Evolutionary conservation across 2,113 vertebrate genomes (phyloP).

Genomic region (Lonchura striata): DNA sequence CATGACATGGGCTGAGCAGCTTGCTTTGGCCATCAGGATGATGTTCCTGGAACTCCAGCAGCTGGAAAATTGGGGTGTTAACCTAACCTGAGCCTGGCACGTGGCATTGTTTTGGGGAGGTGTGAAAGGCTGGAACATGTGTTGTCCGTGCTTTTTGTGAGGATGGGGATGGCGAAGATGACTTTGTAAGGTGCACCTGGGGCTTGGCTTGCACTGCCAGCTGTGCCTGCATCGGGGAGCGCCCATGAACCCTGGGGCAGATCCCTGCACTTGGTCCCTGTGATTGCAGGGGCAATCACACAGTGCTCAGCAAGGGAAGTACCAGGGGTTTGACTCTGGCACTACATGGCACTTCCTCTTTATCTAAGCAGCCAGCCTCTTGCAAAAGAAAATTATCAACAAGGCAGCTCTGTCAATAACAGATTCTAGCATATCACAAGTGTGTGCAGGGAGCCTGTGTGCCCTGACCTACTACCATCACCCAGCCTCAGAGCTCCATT

Average conservation of each 20-base stretch:
- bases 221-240: not conserved
- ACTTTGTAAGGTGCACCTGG: not conserved
- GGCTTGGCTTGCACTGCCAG: not conserved
- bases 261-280: too few relatives aligned
- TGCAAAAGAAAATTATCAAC: not conserved
- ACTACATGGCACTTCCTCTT: not conserved
- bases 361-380: not conserved
- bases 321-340: not conserved
- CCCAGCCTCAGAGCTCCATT: not conserved
- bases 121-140: too few relatives aligned
- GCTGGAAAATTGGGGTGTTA: accelerated
- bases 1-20: not conserved
- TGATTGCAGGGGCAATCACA: not conserved
- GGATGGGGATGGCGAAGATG: not conserved
- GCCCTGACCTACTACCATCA: not conserved
- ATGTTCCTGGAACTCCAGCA: not conserved
- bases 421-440: not conserved
- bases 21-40: not conserved
- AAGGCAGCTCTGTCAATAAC: not conserved
- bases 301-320: not conserved
- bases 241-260: not conserved
- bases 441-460: not conserved
- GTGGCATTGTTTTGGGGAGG: not conserved
- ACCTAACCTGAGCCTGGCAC: not conserved
- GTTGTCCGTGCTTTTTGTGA: accelerated